phyloP scores from a whole-genome alignment of 2,113 vertebrate genomes.

The Capreolus pygargus region DNA sequence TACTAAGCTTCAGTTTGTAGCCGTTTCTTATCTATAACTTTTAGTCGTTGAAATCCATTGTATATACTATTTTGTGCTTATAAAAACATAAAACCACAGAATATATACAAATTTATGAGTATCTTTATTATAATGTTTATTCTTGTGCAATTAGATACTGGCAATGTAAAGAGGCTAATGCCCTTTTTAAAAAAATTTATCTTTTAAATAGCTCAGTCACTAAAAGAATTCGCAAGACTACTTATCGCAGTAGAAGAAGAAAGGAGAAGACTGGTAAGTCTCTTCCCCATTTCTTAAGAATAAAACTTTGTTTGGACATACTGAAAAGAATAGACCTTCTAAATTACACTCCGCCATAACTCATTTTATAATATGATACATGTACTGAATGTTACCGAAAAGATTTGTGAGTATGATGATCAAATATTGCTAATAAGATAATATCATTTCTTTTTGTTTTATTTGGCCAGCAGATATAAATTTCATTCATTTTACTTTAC shows the following conservation, averaged over 20 bases:
- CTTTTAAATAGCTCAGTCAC: conserved; percentile 90
- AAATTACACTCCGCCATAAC: not conserved
- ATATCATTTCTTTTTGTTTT: not conserved
- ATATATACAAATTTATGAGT: not conserved
- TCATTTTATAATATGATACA: not conserved
- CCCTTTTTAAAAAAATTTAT: conserved; percentile 25
- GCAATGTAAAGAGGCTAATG: not conserved
- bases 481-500: not conserved
- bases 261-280: conserved; percentile 92
- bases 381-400: not conserved
- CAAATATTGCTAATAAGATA: not conserved
- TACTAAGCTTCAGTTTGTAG: not conserved
- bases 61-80: not conserved
- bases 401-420: not conserved
- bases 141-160: not conserved
- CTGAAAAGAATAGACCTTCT: not conserved
- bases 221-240: conserved; percentile 97
- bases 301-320: not conserved
- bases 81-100: not conserved
- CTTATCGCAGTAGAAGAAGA: conserved; percentile 96
- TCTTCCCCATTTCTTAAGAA: not conserved
- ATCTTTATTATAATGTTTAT: not conserved
- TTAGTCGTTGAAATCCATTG: not conserved
- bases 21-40: not conserved
- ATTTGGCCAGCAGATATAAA: not conserved